Percentiles rank a stretch among this genome's conserved stretches.
These are phyloP conservation scores for Oopsacas minuta DNA, from an alignment of 37 sponge, comb jelly and placozoan species.

Conservation along the genomic window DNA sequence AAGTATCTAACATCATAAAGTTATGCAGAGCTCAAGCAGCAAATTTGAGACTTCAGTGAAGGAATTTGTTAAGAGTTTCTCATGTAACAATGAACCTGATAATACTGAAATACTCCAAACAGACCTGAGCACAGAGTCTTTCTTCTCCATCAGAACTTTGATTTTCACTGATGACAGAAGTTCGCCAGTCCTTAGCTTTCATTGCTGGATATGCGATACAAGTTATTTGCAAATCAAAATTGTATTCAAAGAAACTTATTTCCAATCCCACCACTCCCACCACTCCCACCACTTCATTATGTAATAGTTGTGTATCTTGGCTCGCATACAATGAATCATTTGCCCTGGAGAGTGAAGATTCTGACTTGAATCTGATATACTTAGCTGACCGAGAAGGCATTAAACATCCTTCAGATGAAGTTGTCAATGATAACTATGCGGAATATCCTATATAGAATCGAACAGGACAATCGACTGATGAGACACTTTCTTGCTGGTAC, in stretches of 20 bases:
- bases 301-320: neutral
- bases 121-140: neutral
- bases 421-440: neutral
- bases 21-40: neutral
- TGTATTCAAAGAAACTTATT: constrained; percentile 4
- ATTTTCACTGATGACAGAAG: constrained; percentile 3
- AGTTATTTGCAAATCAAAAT: neutral
- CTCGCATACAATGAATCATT: neutral
- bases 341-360: constrained; percentile 5
- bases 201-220: constrained; percentile 16
- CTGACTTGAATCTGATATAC: neutral
- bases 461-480: neutral
- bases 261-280: constrained; percentile 7
- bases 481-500: neutral
- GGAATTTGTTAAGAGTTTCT: constrained; percentile 17
- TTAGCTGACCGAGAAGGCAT: constrained; percentile 12
- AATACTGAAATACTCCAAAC: neutral
- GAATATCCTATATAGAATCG: neutral
- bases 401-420: constrained; percentile 10
- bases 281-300: constrained; percentile 8
- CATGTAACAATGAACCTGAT: constrained; percentile 6
- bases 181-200: constrained; percentile 3
- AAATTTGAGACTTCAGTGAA: constrained; percentile 15
- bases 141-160: neutral
- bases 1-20: constrained; percentile 1